Evolutionary conservation across 2,113 vertebrate species (phyloP), one percentile per base, ranked within the genome.

Genomic region (Zingel zingel): DNA sequence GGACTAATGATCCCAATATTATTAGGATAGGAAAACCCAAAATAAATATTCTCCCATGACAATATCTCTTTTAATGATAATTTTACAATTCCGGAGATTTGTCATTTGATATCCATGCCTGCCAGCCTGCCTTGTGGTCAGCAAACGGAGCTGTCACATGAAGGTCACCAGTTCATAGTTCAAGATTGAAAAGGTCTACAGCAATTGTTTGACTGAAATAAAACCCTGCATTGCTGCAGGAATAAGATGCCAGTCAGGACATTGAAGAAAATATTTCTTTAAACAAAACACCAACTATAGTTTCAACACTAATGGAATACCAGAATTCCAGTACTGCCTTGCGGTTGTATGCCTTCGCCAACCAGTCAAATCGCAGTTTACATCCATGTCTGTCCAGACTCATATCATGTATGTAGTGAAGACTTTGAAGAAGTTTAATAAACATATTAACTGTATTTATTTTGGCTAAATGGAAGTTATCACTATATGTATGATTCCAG

Each of bases 61-160:
- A 13, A 8, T 39, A 43, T 85, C 11, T 67, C 25, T 67, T 67
- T 71, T 69, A 61, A 50, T 48, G 12, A 63, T 19, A 5, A 39
- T 57, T 72, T 10, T 57, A 69, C n/a, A 19, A 6, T 57, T 74
- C 7, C 1, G n/a, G 4, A 56, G 39, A 43, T 43, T 12, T 25
- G 4, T 63, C 43, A 68, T 45, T 63, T 71, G 4, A 66, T 10
- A 43, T 0, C 53, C 4, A 18, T n/a, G 25, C 56, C 54, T 56
- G 45, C 58, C 21, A 30, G n/a, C 43, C 19, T 50, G 64, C 53
- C 68, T 47, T 57, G 47, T 74, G 39, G 71, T 83, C 79, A 83
- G 68, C 13, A 82, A 86, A 74, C 56, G 0, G 61, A 83, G 51
- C 68, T 74, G 74, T 81, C 74, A 73, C 74, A 64, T 76, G 73